Evolutionary conservation across 2,113 vertebrate genomes (phyloP).

Genomic region (Saguinus imperator): DNA sequence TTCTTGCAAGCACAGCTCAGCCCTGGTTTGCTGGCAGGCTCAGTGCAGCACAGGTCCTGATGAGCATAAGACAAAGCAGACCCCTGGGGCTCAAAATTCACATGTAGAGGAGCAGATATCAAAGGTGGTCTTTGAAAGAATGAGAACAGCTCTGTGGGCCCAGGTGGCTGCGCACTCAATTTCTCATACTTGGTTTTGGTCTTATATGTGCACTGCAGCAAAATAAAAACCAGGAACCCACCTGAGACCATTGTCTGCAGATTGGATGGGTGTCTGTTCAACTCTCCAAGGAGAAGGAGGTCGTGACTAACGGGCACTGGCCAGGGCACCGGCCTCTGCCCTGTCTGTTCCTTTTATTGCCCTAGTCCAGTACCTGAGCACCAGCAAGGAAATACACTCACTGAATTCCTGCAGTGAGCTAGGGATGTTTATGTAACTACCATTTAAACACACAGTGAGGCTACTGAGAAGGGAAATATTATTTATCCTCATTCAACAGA

Average conservation of each 20-base stretch:
- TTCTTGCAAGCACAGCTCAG: slow-evolving; percentile 55
- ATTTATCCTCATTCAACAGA: not conserved
- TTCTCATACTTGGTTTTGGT: not conserved
- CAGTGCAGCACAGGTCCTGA: not conserved
- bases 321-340: no score
- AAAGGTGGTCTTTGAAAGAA: slow-evolving; percentile 17
- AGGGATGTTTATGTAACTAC: not conserved
- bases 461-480: not conserved
- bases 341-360: not conserved
- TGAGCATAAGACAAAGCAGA: no score
- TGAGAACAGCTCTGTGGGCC: not conserved
- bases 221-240: not conserved
- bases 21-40: not conserved
- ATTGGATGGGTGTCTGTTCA: not conserved
- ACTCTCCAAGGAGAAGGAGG: not conserved
- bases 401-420: not conserved
- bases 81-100: not conserved
- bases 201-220: not conserved
- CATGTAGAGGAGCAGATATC: not conserved
- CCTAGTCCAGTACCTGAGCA: not conserved
- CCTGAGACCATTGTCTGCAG: not conserved
- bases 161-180: not conserved
- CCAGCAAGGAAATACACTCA: not conserved
- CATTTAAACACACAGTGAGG: not conserved
- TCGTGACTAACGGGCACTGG: fast-evolving